Percentiles rank a stretch among this genome's conserved stretches.
Conservation (phyloP, 30 jellyfish, hydroid and myxozoan species). For the Mastigias papua region DNA sequence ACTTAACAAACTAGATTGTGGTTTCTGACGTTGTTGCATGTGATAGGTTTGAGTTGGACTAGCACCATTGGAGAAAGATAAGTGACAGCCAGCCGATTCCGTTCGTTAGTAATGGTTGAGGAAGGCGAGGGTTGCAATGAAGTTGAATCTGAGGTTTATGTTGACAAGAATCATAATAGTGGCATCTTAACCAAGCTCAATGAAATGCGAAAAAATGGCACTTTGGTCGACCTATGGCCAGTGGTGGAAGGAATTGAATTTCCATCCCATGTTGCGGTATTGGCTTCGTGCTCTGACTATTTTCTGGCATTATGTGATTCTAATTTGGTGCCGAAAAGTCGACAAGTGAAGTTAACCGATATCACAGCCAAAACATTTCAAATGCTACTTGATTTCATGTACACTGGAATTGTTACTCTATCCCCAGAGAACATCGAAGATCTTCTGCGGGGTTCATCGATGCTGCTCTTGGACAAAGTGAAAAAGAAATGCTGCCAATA, state of each 20-base stretch:
- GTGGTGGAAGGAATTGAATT: constrained; percentile 77
- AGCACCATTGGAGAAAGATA: not conserved
- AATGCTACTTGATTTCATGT: constrained; percentile 72
- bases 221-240: constrained; percentile 76
- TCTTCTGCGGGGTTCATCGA: constrained; percentile 86
- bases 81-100: not conserved
- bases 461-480: constrained; percentile 78
- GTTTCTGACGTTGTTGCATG: too few species aligned
- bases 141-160: constrained; percentile 2
- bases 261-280: constrained; percentile 79
- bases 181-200: constrained; percentile 33
- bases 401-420: constrained; percentile 77
- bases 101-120: not conserved
- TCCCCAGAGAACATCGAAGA: constrained; percentile 83
- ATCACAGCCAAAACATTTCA: constrained; percentile 64
- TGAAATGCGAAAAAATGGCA: constrained; percentile 64
- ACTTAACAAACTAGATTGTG: too few species aligned
- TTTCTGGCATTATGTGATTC: constrained; percentile 89
- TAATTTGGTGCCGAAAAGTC: constrained; percentile 52
- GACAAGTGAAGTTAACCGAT: constrained; percentile 64
- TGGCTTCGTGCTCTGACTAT: constrained; percentile 88
- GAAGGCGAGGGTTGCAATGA: not conserved
- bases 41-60: not conserved
- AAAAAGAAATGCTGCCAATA: constrained; percentile 76
- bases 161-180: constrained; percentile 32